Conservation (phyloP, 2,797 vertebrate genomes). For the Urocyon cinereoargenteus region DNA sequence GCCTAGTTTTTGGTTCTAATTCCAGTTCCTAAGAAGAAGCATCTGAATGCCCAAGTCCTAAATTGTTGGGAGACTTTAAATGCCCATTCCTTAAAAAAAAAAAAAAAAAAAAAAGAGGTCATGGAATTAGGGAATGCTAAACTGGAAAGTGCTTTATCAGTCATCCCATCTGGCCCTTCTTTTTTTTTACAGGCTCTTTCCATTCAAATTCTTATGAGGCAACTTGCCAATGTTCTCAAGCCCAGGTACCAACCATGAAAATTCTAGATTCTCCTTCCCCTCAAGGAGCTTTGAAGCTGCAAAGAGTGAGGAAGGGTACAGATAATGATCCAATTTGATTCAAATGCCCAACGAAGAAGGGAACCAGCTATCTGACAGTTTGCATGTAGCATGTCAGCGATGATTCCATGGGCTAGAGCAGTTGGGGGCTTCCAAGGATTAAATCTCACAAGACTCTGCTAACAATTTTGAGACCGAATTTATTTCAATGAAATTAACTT, state of each 20-base stretch:
- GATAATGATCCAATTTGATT: not conserved
- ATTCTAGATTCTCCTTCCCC: not conserved
- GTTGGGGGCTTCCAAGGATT: not conserved
- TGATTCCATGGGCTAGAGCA: not conserved
- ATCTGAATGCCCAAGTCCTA: not conserved
- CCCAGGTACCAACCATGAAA: not conserved
- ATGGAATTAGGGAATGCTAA: not conserved
- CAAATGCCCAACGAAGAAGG: not conserved
- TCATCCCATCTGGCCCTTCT: not conserved
- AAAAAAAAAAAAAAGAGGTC: not conserved
- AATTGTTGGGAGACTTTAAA: not conserved
- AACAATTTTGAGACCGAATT: not conserved
- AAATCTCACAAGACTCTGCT: not conserved
- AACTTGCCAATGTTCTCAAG: not conserved
- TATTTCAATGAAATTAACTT: slow-evolving; percentile 51
- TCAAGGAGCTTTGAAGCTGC: not conserved
- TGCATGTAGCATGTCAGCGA: not conserved
- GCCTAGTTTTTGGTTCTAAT: not conserved
- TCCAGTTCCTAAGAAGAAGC: not conserved
- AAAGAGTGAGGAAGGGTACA: not conserved
- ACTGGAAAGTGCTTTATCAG: not conserved
- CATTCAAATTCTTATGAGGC: not conserved
- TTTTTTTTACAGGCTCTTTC: not conserved
- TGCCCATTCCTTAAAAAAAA: not conserved
- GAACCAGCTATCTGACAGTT: not conserved